Evolutionary conservation across 2,113 vertebrate genomes (phyloP), one percentile per base, ranked within the genome.

Genomic region (Phaethon lepturus): DNA sequence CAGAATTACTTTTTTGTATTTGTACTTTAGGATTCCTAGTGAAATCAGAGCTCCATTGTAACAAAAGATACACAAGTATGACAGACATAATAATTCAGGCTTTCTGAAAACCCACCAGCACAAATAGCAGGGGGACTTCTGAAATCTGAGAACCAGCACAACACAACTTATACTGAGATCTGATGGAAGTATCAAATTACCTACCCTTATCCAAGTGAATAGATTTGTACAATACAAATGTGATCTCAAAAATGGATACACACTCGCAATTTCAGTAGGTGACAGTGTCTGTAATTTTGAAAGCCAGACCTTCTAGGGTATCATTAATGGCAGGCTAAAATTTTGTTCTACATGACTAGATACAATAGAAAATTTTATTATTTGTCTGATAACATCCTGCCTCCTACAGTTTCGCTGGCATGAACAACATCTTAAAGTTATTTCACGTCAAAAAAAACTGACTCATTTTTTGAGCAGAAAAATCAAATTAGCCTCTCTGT

Each of bases 401-500:
- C 74, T 79, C 80, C 74, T 40, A 1, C 13, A 55, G 84, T 22
- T 85, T 4, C 60, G 73, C 73, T 68, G 64, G 55, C 76, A 91
- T 29, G 29, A 86, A 69, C 0, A 5, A 82, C 62, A 83, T 31
- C 35, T 31, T 53, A 68, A 77, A 67, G 52, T 68, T 83, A 88
- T 63, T 94, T 56, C 67, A 63, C 2, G 20, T 44, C 2, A 9
- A 71, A 79, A 93, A 73, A 42, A 31, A 28, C 52, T 13, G 75
- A 72, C 68, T 88, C 68, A 13, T 81, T 95, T 93, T 38, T n/a
- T 42, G 55, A 93, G 53, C 29, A 97, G 82, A 90, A 95, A 95
- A 95, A 94, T 86, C 78, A 88, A 90, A 95, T 96, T 68, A 92
- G 20, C 72, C 85, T 86, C 71, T 67, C 35, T 81, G 75, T 84